Base-by-base conservation (phyloP, 2,797 vertebrate genomes). In the Buphagus erythrorhynchus region DNA sequence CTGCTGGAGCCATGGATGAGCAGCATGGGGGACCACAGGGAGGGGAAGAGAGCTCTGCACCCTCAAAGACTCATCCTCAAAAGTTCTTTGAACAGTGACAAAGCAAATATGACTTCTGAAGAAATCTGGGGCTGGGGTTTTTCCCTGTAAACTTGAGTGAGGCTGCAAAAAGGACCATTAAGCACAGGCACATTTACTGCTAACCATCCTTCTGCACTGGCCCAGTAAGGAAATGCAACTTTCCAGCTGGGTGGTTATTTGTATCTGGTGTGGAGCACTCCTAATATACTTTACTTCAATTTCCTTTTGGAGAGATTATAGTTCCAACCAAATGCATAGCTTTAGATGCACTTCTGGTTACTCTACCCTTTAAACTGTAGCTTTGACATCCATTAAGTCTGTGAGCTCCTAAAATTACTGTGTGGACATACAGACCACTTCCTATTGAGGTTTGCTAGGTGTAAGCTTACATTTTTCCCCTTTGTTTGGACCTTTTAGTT, bases 11-110 rank as follows among this genome's bases (percentile, higher is more conserved):
- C 42, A 55, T 5, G 35, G 67, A 43, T 16, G 21, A 68, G 63
- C 76, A 20, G 25, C 15, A 19, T 0, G 0, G 55, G 73, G 43
- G 83, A 9, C 58, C 46, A 35, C 12, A 9, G 45, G 25, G 19
- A 84, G 26, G 31, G 35, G 25, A 35, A 73, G 10, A 61, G 61
- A 58, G n/a, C n/a, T 21, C 51, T 85, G 17, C 15, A 16, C 13
- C 18, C 38, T 46, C 51, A 17, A 38, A 49, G 16, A 68, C 18
- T 36, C 16, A 43, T 46, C 49, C 45, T 74, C 88, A 54, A 16
- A 81, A 88, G 43, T 29, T 61, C 28, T 55, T 21, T 4, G 2
- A 76, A 11, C 40, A 68, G 49, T 74, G 51, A 43, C 62, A 66
- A 73, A 76, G 19, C 38, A 79, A 76, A 78, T 48, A 14, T 4